Conservation (phyloP, 2,113 vertebrate genomes). For the Gnathonemus longibarbis region DNA sequence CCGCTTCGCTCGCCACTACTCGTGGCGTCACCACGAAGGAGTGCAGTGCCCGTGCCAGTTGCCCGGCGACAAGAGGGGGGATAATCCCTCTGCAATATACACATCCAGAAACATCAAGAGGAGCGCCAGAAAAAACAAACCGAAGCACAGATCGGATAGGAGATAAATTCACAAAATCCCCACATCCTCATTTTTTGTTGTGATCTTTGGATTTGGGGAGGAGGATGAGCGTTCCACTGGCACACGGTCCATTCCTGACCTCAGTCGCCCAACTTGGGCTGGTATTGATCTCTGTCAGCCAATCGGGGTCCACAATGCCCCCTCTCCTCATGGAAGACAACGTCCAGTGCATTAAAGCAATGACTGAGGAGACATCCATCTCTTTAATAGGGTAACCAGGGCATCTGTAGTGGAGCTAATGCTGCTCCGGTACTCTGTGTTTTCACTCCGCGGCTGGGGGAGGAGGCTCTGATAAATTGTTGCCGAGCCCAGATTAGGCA, state of each 20-base stretch:
- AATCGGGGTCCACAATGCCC: not conserved
- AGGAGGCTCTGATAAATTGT: not conserved
- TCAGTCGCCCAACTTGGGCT: not conserved
- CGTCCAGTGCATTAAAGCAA: not conserved
- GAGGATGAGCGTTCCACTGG: not conserved
- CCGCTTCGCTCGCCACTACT: not conserved
- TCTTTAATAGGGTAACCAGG: not conserved
- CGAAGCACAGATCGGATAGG: not conserved
- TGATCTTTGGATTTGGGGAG: not conserved
- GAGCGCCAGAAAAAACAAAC: not conserved
- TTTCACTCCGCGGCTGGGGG: not conserved
- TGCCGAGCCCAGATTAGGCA: not conserved
- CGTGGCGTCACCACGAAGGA: not conserved
- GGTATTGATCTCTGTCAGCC: not conserved
- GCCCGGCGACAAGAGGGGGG: not conserved
- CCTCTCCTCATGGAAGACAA: not conserved
- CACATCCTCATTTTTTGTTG: not conserved
- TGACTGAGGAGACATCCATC: conserved; percentile 1
- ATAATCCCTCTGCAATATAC: not conserved
- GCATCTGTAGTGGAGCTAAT: not conserved
- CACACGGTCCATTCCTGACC: not conserved
- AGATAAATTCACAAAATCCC: not conserved
- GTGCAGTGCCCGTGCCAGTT: not conserved
- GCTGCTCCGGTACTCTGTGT: not conserved
- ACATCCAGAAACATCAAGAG: not conserved